Conservation (phyloP, 2,113 vertebrate species). For the Colius striatus region DNA sequence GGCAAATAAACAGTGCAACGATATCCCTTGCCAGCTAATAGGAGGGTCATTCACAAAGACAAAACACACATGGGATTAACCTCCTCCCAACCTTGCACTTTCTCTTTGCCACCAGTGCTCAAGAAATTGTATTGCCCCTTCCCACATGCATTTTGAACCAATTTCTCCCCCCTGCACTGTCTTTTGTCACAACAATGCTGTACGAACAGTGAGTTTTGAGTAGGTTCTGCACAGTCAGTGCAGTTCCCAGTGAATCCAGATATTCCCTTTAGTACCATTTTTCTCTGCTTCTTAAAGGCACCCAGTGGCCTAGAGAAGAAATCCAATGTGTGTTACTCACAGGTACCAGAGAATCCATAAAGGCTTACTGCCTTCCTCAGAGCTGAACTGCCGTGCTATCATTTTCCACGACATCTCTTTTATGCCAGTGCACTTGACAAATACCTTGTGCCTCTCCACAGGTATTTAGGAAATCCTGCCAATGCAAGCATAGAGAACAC, state of each 20-base stretch:
- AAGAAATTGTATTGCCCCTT: neutral
- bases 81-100: neutral
- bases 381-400: conserved; percentile 20
- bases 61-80: neutral
- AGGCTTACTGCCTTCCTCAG: conserved; percentile 27
- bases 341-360: conserved; percentile 30
- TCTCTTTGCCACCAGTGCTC: neutral
- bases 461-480: conserved; percentile 32
- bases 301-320: conserved; percentile 21
- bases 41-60: neutral
- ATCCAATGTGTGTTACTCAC: neutral
- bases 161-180: neutral
- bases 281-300: neutral
- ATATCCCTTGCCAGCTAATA: neutral
- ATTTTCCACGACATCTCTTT: conserved; percentile 41
- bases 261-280: conserved; percentile 1
- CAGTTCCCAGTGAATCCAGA: neutral
- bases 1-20: neutral
- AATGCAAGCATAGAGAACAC: neutral
- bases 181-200: neutral
- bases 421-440: conserved; percentile 40
- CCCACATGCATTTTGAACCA: neutral
- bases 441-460: conserved; percentile 36
- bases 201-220: neutral
- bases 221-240: neutral